Percentiles rank a stretch among this genome's conserved stretches.
Conservation (phyloP, 2,888 invertebrate genomes). For the Hypselothyrea guttata region DNA sequence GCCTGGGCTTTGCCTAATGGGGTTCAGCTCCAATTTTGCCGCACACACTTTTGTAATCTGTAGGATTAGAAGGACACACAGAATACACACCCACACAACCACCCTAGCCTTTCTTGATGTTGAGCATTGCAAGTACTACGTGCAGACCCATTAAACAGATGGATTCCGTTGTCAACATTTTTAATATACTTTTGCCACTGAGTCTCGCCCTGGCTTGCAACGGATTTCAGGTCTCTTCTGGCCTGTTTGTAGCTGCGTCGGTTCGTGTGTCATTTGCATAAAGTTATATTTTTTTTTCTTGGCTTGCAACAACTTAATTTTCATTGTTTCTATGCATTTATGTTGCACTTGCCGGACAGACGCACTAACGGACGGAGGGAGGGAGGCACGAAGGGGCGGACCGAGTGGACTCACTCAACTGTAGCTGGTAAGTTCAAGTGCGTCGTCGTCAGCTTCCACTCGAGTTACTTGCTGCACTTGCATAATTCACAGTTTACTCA, state of each 20-base stretch:
- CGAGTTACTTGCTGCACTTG: constrained; percentile 25
- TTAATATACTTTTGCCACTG: constrained; percentile 48
- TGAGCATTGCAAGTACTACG: constrained; percentile 12
- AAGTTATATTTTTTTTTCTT: constrained; percentile 34
- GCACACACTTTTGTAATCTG: constrained; percentile 64
- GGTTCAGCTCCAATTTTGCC: constrained; percentile 49
- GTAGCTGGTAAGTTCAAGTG: constrained; percentile 54
- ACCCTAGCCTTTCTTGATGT: constrained; percentile 26
- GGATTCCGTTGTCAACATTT: constrained; percentile 73
- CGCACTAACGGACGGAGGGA: constrained; percentile 10
- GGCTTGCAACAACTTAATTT: constrained; percentile 67
- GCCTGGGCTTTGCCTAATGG: constrained; percentile 23
- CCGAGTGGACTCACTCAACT: constrained; percentile 46
- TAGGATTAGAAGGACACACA: constrained; percentile 55
- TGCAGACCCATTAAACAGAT: constrained; percentile 70
- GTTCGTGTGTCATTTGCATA: constrained; percentile 55
- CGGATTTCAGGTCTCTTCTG: constrained; percentile 18
- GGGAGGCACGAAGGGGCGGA: too few relatives aligned
- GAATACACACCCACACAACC: constrained; percentile 20
- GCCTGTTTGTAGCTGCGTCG: constrained; percentile 12
- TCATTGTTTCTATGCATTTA: constrained; percentile 74
- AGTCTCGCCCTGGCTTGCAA: not conserved
- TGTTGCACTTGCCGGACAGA: constrained; percentile 59
- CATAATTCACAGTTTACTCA: constrained; percentile 16
- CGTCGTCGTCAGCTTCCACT: constrained; percentile 36